Percentiles rank a stretch among this genome's conserved stretches.
Conservation (phyloP, 2,888 invertebrate species). For the Hypolimnas misippus region DNA sequence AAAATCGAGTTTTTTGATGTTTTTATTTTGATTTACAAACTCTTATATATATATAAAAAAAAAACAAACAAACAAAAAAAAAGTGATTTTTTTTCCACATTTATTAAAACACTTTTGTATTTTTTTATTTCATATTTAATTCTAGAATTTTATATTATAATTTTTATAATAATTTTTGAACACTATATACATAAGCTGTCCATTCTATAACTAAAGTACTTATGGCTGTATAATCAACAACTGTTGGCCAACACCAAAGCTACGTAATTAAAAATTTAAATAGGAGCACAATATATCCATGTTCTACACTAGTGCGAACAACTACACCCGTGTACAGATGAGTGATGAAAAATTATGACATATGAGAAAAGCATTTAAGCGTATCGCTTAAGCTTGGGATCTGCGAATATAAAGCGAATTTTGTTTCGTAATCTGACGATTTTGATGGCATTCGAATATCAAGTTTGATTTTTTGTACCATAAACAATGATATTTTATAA, state of each 20-base stretch:
- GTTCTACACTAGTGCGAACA: slow-evolving; percentile 13
- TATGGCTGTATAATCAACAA: neutral
- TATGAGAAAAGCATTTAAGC: slow-evolving; percentile 80
- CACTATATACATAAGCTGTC: slow-evolving; percentile 2
- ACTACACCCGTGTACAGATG: slow-evolving; percentile 38
- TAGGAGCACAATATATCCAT: slow-evolving; percentile 16
- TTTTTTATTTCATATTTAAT: no score
- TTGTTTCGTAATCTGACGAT: neutral
- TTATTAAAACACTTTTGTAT: no score
- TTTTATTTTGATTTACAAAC: no score
- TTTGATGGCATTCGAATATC: neutral
- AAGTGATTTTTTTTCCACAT: no score
- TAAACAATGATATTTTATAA: no score
- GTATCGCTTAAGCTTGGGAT: slow-evolving; percentile 65
- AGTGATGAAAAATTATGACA: slow-evolving; percentile 46
- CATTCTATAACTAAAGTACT: slow-evolving; percentile 20
- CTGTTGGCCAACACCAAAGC: slow-evolving; percentile 36
- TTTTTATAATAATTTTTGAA: slow-evolving; percentile 12
- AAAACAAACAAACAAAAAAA: no score
- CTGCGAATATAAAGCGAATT: slow-evolving; percentile 28
- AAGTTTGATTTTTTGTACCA: neutral
- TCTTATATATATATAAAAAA: no score
- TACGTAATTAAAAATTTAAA: slow-evolving; percentile 8
- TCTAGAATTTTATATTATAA: no score
- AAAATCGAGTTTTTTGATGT: no score